Evolutionary conservation across 2,888 invertebrate species (phyloP).

Genomic region (Cheilosia urbana): DNA sequence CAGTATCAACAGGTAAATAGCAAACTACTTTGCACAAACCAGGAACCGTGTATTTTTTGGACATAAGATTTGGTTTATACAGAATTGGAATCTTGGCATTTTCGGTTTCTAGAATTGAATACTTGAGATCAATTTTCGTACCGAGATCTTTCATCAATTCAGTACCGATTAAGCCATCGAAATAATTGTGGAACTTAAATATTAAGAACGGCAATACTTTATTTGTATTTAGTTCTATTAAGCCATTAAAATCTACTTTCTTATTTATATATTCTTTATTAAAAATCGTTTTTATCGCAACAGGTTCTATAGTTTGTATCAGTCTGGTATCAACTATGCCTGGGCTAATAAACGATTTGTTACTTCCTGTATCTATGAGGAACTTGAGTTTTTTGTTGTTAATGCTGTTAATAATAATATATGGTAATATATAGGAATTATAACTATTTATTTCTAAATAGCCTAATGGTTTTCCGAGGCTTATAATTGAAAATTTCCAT

Average conservation of each 20-base stretch:
- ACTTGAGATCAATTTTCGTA: constrained; percentile 41
- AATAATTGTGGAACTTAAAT: background rate
- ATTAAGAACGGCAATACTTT: constrained; percentile 10
- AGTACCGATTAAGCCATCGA: background rate
- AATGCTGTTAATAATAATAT: too few relatives aligned
- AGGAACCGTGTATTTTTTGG: background rate
- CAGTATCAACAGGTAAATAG: background rate
- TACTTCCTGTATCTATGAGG: too few relatives aligned
- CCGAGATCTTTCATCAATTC: constrained; percentile 45
- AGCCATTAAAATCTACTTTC: constrained; percentile 26
- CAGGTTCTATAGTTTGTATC: too few relatives aligned
- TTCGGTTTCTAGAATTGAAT: constrained; percentile 1
- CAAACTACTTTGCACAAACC: too few relatives aligned
- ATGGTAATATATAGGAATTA: too few relatives aligned
- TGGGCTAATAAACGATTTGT: too few relatives aligned
- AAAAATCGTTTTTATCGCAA: too few relatives aligned
- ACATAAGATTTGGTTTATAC: constrained; percentile 1
- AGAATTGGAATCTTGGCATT: constrained; percentile 1
- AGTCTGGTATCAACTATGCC: too few relatives aligned
- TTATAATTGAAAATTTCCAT: too few relatives aligned
- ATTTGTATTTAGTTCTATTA: constrained; percentile 35
- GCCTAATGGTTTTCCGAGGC: too few relatives aligned
- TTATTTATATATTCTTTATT: constrained; percentile 15
- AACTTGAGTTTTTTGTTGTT: too few relatives aligned
- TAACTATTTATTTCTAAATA: too few relatives aligned